Evolutionary conservation across 2,113 vertebrate species (phyloP).

Genomic region (Tricholaema leucomelas): DNA sequence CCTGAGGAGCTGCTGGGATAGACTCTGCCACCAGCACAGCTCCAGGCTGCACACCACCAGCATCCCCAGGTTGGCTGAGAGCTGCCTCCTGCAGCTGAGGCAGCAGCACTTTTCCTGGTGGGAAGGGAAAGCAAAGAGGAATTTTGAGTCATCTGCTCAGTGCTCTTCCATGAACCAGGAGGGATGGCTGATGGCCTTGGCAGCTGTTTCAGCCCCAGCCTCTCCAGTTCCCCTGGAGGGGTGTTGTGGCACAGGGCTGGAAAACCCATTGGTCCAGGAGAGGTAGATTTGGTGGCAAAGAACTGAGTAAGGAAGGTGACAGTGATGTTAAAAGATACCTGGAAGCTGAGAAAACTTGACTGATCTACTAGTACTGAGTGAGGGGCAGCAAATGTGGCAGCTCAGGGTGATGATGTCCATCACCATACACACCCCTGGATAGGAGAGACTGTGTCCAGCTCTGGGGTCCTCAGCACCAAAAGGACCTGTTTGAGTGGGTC

Average conservation of each 20-base stretch:
- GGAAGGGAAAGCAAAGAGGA: neutral
- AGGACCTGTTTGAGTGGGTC: no score
- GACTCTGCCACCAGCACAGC: rapidly evolving
- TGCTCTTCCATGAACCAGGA: rapidly evolving
- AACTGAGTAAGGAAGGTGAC: neutral
- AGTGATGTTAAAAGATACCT: neutral
- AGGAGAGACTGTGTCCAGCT: no score
- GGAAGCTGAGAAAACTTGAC: neutral
- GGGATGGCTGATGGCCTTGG: neutral
- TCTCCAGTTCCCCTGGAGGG: neutral
- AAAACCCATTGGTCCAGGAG: neutral
- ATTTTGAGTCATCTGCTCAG: neutral
- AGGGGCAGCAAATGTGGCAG: neutral
- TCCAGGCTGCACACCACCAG: rapidly evolving
- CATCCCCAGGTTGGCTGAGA: neutral
- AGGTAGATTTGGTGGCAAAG: neutral
- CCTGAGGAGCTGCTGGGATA: rapidly evolving
- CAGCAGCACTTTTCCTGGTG: neutral
- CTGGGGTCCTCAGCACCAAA: no score
- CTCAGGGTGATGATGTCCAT: neutral
- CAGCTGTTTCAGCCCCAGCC: neutral
- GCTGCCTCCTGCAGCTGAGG: neutral
- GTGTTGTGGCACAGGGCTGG: neutral
- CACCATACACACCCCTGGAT: no score
- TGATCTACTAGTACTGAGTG: neutral